Base-by-base conservation (phyloP, 2,888 invertebrate genomes). In the Clusia tigrina region DNA sequence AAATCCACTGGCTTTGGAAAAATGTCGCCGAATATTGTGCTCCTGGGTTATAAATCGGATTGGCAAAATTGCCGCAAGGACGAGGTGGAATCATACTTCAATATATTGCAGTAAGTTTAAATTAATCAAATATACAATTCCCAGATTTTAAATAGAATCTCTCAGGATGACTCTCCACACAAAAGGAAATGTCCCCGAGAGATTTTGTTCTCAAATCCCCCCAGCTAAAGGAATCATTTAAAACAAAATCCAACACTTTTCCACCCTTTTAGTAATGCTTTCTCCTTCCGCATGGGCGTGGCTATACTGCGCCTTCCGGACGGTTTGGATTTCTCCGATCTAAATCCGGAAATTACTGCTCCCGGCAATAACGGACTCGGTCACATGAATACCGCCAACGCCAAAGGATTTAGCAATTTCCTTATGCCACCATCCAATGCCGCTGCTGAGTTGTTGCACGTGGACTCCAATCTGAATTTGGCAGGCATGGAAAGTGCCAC, bases 41-140 rank as follows among this genome's bases (percentile, higher is more conserved):
- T 98, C 76, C 91, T 98, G 89, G 98, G 98, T 2, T 98, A 93
- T 85, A 98, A 98, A 83, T 88, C 88, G 10, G 90, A 97, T 81
- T 98, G 98, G 98, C 85, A 86, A 59, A 88, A 86, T 1, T 92
- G 94, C 64, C 88, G 89, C 24, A 86, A 88, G 0, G 86, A 88
- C 15, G 92, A 94, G 67, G 87, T 97, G 6, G 87, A 90, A n/a
- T 90, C 93, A 2, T 98, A 98, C 85, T 96, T 98, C 84, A 93
- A 95, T 77, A 91, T 95, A 38, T 87, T 98, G 67, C 96, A 97
- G 97, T 98, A 83, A 90, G 93, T 86, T 2, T 12, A 26, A n/a
- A n/a, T n/a, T n/a, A n/a, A n/a, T n/a, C n/a, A 12, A 9, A 12
- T n/a, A n/a, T n/a, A n/a, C n/a, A n/a, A 6, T 12, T 32, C 32